A percentile compares a stretch with the other conserved stretches of the same genome.
Conservation (phyloP, 2,113 vertebrate species). For the Hipposideros armiger region DNA sequence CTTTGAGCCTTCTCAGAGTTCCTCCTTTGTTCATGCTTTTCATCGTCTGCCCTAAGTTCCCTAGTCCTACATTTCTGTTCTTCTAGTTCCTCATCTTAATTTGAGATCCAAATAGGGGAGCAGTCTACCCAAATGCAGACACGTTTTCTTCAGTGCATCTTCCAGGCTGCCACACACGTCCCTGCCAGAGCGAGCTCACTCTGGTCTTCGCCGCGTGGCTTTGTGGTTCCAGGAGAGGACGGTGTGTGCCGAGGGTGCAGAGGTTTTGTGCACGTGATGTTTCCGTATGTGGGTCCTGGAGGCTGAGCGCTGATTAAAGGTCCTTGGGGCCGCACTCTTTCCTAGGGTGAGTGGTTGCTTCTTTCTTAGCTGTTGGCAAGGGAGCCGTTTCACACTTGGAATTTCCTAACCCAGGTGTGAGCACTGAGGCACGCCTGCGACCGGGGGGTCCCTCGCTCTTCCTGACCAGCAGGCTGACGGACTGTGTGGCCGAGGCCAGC, state of each 20-base stretch:
- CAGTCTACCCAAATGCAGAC: rapidly evolving
- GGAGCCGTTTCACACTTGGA: neutral
- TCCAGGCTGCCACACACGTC: neutral
- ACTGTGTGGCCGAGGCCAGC: neutral
- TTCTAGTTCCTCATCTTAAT: neutral
- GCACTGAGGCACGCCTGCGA: neutral
- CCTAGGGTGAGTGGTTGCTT: too few relatives aligned
- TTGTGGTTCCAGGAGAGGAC: neutral
- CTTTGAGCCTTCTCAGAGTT: neutral
- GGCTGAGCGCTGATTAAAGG: too few relatives aligned
- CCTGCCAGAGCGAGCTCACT: neutral
- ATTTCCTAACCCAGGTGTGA: neutral
- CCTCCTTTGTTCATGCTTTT: neutral
- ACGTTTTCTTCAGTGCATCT: rapidly evolving
- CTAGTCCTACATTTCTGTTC: neutral
- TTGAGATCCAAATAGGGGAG: neutral
- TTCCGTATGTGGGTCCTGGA: too few relatives aligned
- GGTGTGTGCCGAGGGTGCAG: too few relatives aligned
- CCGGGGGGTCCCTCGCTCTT: neutral
- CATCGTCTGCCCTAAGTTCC: neutral
- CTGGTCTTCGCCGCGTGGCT: neutral
- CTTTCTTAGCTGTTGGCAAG: neutral
- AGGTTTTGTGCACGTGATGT: too few relatives aligned
- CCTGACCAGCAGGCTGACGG: too few relatives aligned
- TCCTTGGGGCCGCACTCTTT: too few relatives aligned